Base-by-base conservation (phyloP, 2,113 vertebrate genomes). In the Madoqua kirkii region DNA sequence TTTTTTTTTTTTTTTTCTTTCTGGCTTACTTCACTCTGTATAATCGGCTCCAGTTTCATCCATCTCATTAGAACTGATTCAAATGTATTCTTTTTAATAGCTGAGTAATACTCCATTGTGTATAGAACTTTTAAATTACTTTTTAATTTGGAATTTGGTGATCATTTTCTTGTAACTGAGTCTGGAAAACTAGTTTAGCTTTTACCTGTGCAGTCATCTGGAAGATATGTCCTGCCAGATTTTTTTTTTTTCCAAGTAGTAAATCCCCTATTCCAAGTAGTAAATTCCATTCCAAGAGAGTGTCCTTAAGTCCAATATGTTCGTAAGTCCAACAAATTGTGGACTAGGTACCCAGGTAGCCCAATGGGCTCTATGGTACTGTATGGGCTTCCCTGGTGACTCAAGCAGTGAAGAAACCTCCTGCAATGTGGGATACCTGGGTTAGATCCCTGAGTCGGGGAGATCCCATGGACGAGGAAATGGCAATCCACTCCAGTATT, bases 351-450 rank as follows among this genome's bases (percentile, higher is more conserved):
- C 36, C 21, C 12, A 43, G 40, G 5, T 76, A 43, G 23, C 40
- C 27, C 71, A 76, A 27, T 7, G 40, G 12, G 36, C 23, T 76
- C 7, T 14, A 7, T 43, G 12, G 40, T 43, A 43, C 71, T 14
- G 3, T 7, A 76, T 43, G 40, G 6, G 40, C 12, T 43, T 43
- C 71, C 21, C 21, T 0, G 1, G 40, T 27, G 40, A 76, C 12
- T 27, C 36, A 76, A 76, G 71, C 40, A 27, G 23, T 76, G 33
- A 43, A 43, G 21, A 43, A 43, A 13, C 36, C 11, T 40, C 71
- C 36, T 74, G 67, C 11, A 40, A 3, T 76, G 3, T 27, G 23
- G 71, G 23, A 43, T 3, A 76, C 71, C 8, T 76, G 23, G 71
- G 1, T 27, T 3, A 43, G 71, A 43, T 76, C 12, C 36, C 36